Conservation (phyloP, 2,113 vertebrate species). For the Prunella fulvescens region DNA sequence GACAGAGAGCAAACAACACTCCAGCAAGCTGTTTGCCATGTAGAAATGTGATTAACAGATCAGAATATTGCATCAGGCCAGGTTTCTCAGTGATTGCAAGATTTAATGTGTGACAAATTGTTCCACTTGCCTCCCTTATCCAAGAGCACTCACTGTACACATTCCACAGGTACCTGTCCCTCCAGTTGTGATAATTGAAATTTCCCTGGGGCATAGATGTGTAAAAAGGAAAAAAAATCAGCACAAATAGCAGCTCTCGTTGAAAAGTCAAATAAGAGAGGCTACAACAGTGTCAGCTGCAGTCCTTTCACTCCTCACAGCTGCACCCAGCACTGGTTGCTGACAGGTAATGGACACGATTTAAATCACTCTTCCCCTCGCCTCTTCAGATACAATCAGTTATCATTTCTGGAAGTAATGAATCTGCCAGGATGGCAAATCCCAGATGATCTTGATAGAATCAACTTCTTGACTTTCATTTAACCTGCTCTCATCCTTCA, state of each 20-base stretch:
- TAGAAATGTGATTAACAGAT: constrained; percentile 37
- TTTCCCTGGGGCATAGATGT: neutral
- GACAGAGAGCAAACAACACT: neutral
- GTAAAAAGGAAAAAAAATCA: neutral
- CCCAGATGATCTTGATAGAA: constrained; percentile 35
- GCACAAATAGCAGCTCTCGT: neutral
- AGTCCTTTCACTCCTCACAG: neutral
- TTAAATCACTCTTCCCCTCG: constrained; percentile 18
- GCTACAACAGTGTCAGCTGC: neutral
- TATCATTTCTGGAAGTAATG: constrained; percentile 63
- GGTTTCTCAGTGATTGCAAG: neutral
- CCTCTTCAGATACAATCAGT: constrained; percentile 53
- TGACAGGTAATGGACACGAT: constrained; percentile 47
- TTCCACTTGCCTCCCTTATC: neutral
- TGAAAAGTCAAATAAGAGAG: neutral
- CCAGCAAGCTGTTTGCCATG: neutral
- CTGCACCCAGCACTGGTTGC: neutral
- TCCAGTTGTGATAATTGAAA: neutral
- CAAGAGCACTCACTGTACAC: neutral
- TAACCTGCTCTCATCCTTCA: constrained; percentile 50
- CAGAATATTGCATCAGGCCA: neutral
- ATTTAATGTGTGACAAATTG: neutral
- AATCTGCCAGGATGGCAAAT: constrained; percentile 44
- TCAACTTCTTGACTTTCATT: constrained; percentile 51
- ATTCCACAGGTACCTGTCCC: neutral